Evolutionary conservation across 2,113 vertebrate genomes (phyloP).

Genomic region (Craseonycteris thonglongyai): DNA sequence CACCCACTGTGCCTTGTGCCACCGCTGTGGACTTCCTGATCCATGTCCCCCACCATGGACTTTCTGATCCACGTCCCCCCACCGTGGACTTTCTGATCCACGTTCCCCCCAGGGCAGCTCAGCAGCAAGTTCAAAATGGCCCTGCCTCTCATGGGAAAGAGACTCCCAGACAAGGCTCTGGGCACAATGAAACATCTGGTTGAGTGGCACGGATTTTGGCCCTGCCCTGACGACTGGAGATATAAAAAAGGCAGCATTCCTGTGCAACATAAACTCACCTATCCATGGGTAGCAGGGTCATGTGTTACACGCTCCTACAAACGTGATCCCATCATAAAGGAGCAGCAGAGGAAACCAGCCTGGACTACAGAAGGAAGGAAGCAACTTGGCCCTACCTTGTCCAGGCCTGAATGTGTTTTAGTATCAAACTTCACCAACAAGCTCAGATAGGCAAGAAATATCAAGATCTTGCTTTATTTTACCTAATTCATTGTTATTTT

Average conservation of each 20-base stretch:
- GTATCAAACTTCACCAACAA: neutral
- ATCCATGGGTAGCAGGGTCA: fast-evolving
- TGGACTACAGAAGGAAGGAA: neutral
- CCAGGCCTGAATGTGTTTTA: neutral
- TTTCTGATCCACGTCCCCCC: neutral
- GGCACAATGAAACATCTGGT: fast-evolving
- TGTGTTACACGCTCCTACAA: fast-evolving
- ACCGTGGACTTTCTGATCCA: neutral
- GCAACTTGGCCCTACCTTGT: too few relatives aligned
- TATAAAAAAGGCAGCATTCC: too few relatives aligned
- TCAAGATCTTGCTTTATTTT: too few relatives aligned
- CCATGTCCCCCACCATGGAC: too few relatives aligned
- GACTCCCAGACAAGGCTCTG: neutral
- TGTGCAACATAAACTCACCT: neutral
- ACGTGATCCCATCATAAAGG: fast-evolving
- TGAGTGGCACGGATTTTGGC: fast-evolving
- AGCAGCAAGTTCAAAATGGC: fast-evolving
- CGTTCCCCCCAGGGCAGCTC: too few relatives aligned
- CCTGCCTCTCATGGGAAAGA: neutral
- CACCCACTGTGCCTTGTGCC: fast-evolving
- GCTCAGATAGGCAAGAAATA: fast-evolving
- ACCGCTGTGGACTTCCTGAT: neutral
- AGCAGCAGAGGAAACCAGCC: neutral
- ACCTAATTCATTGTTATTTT: neutral
- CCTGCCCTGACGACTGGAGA: fast-evolving